phyloP scores from a whole-genome alignment of 2,797 vertebrate species.

The Sternotherus odoratus region DNA sequence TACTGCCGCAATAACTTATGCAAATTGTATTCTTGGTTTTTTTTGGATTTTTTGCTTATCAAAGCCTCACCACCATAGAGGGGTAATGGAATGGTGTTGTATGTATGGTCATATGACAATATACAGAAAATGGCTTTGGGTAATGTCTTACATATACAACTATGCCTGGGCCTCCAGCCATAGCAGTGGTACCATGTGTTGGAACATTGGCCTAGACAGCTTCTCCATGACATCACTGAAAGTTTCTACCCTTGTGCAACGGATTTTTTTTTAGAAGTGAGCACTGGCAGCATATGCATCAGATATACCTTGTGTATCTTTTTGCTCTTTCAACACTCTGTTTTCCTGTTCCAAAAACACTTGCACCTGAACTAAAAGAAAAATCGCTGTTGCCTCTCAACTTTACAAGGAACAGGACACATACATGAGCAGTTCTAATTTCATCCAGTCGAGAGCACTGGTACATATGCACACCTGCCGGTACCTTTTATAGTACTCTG shows the following conservation, averaged over 20 bases:
- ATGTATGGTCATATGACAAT: background rate
- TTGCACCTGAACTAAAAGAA: background rate
- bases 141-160: background rate
- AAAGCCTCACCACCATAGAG: background rate
- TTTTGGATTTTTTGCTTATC: background rate
- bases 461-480: slow-evolving; percentile 29
- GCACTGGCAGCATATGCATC: background rate
- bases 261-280: background rate
- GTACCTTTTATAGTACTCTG: slow-evolving; percentile 29
- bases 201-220: background rate
- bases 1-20: background rate
- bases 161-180: background rate
- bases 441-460: slow-evolving; percentile 39
- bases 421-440: slow-evolving; percentile 31
- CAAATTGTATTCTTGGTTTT: background rate
- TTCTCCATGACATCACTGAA: background rate
- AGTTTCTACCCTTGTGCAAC: background rate
- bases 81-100: background rate
- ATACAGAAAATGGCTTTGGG: background rate
- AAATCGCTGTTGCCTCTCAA: background rate
- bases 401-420: slow-evolving; percentile 10
- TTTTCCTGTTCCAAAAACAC: background rate
- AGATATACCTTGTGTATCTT: background rate
- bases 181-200: background rate
- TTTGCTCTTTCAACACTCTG: background rate